Conservation (phyloP, 2,113 vertebrate species). For the Casuarius casuarius region DNA sequence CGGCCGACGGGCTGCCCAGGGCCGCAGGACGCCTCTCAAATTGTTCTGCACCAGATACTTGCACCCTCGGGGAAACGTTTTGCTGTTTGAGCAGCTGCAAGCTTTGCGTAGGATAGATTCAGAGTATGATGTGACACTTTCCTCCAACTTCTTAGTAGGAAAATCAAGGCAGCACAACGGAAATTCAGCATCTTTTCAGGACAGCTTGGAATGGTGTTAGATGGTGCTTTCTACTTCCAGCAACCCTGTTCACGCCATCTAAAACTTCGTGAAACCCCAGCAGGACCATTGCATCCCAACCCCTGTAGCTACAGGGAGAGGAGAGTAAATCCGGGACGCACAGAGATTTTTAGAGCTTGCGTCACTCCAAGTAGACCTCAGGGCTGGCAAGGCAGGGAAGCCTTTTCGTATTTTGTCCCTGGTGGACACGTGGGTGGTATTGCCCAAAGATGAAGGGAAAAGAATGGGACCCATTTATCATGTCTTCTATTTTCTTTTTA, state of each 20-base stretch:
- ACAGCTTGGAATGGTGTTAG: background rate
- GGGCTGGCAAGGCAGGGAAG: background rate
- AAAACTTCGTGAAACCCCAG: background rate
- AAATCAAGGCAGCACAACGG: background rate
- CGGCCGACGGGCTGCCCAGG: background rate
- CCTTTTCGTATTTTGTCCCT: background rate
- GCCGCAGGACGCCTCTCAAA: background rate
- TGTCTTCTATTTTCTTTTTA: conserved; percentile 42
- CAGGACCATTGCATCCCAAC: background rate
- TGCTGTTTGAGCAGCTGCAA: conserved; percentile 64
- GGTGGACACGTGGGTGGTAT: conserved; percentile 48
- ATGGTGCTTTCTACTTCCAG: background rate
- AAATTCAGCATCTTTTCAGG: background rate
- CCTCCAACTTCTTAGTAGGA: background rate
- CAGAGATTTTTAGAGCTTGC: background rate
- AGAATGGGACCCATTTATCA: conserved; percentile 51
- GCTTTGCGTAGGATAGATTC: background rate
- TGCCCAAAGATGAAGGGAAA: background rate
- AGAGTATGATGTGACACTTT: background rate
- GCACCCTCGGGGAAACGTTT: background rate
- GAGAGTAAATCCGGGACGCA: background rate
- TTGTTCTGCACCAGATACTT: background rate
- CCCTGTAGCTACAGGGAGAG: background rate
- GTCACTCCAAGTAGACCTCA: background rate
- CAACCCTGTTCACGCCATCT: background rate